Evolutionary conservation across 1,140 invertebrate species (phyloP).

Genomic region (Nebria ingens): DNA sequence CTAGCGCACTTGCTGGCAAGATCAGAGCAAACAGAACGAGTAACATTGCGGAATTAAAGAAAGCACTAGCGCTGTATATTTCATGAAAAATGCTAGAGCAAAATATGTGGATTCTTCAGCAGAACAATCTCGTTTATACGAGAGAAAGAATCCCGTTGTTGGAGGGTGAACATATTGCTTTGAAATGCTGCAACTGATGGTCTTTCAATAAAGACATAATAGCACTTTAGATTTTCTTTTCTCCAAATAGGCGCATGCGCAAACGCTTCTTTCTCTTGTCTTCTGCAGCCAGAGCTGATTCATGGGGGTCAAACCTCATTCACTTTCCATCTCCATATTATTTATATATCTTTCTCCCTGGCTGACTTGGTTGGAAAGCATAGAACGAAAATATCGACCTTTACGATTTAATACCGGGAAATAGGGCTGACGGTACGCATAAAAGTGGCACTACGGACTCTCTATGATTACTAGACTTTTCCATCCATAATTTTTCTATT

Average conservation of each 20-base stretch:
- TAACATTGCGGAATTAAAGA: too few relatives aligned
- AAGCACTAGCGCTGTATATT: too few relatives aligned
- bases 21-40: too few relatives aligned
- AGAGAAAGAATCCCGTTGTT: not conserved
- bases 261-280: not conserved
- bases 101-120: too few relatives aligned
- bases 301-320: slow-evolving; percentile 4
- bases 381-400: not conserved
- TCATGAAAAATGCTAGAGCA: too few relatives aligned
- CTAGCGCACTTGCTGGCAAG: too few relatives aligned
- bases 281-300: slow-evolving; percentile 1
- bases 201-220: slow-evolving; percentile 9
- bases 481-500: slow-evolving; percentile 7
- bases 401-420: slow-evolving; percentile 8
- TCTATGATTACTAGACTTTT: slow-evolving; percentile 5
- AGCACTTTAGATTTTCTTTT: slow-evolving; percentile 7
- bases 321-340: slow-evolving; percentile 8
- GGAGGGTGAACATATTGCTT: not conserved
- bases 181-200: slow-evolving; percentile 2
- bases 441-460: not conserved
- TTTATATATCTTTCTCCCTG: not conserved
- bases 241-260: not conserved
- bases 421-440: not conserved
- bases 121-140: too few relatives aligned
- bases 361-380: too few relatives aligned